Percentiles rank a stretch among this genome's conserved stretches.
These are phyloP conservation scores for Actinostola sp. DNA, from an alignment of 92 coral and sea anemone genomes.

Conservation along the genomic window DNA sequence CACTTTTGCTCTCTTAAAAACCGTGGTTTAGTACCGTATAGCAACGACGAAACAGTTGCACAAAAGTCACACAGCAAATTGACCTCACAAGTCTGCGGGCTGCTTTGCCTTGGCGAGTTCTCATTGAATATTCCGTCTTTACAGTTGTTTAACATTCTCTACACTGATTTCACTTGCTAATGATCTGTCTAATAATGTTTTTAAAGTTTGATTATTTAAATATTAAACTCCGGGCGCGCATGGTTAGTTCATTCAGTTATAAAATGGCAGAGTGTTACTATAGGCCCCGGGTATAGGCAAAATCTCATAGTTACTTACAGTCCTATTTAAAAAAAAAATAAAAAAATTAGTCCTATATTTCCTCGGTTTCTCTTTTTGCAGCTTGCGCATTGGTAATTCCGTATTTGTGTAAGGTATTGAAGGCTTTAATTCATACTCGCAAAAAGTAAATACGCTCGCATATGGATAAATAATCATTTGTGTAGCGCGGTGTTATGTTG, in stretches of 20 bases:
- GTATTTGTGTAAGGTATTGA: constrained; percentile 7
- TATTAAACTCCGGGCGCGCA: constrained; percentile 1
- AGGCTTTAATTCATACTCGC: constrained; percentile 2
- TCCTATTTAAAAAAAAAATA: no score
- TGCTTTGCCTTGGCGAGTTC: constrained; percentile 3
- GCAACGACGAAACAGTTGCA: background rate
- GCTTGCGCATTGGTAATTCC: background rate
- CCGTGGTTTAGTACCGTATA: background rate
- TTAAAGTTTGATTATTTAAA: constrained; percentile 13
- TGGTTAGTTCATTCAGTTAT: background rate
- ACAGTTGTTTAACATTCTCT: constrained; percentile 34
- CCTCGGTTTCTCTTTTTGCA: no score
- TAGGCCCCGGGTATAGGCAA: no score
- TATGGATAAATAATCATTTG: constrained; percentile 12
- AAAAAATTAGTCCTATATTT: no score
- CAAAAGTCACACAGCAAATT: background rate
- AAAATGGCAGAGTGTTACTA: no score
- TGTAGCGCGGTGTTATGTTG: background rate
- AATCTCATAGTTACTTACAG: background rate
- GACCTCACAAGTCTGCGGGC: background rate
- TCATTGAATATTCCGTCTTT: constrained; percentile 23
- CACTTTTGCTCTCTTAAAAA: background rate
- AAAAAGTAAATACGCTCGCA: constrained; percentile 1
- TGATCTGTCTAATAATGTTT: constrained; percentile 23
- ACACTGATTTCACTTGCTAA: constrained; percentile 41